Base-by-base conservation (phyloP, 2,113 vertebrate species). In the Acanthochromis polyacanthus region DNA sequence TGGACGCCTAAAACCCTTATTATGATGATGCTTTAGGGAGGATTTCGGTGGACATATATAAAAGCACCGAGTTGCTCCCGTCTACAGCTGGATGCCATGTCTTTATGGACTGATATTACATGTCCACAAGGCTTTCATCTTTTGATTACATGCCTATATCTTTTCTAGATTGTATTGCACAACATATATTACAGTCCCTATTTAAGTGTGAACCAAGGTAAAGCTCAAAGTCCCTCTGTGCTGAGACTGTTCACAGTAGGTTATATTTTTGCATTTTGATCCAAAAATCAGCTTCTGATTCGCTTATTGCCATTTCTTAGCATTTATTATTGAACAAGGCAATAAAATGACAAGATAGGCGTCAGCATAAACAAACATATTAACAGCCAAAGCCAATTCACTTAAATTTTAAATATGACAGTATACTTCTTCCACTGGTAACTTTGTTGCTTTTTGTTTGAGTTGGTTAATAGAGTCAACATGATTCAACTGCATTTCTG, bases 1-100 rank as follows among this genome's bases (percentile, higher is more conserved):
- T 62, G 83, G 83, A 90, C 22, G 82, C 73, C 86, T 81, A 76
- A 79, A 87, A 82, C 70, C 83, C 71, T 87, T 85, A 82, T 93
- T 90, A 84, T 90, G 84, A 69, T 62, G 63, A 80, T 85, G 75
- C 76, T 75, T 79, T 67, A 60, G 59, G 82, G 56, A 76, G 71
- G 76, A 80, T 77, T 82, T 81, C 59, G 60, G 25, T 14, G 23
- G 75, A 73, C 48, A 2, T 80, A 70, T 81, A 72, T 75, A 75
- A 87, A 86, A 83, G 72, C 61, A 30, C 36, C 0, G 67, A 25
- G 65, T 40, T 81, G 55, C 55, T 70, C 51, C 66, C 58, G 1
- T 64, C 55, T 64, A 53, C 64, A 77, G 75, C 75, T 84, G 58
- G 72, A 79, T 68, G 30, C 30, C 11, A 11, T 4, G 15, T 82